These are phyloP conservation scores for Morinoia aosen DNA, from an alignment of 2,888 invertebrate genomes.

Conservation along the genomic window DNA sequence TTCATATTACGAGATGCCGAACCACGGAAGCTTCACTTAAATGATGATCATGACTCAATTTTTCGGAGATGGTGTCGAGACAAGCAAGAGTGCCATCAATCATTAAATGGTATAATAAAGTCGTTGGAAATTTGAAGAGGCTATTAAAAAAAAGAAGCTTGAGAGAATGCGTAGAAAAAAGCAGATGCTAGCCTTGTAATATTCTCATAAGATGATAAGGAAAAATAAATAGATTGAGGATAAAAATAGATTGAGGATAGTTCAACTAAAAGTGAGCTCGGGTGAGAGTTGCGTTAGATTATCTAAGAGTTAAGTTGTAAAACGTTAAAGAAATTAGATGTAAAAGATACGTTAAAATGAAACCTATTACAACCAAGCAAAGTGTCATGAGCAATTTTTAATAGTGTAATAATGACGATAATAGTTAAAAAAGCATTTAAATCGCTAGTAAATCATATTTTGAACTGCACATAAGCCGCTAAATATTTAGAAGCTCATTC, in stretches of 20 bases:
- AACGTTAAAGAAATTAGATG: neutral
- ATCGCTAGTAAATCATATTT: neutral
- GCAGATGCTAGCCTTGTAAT: neutral
- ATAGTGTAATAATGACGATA: neutral
- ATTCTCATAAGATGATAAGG: neutral
- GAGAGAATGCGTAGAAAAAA: neutral
- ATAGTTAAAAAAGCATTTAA: neutral
- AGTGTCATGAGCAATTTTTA: neutral
- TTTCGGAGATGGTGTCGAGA: neutral
- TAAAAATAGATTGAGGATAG: neutral
- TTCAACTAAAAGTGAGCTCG: neutral
- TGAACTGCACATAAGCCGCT: neutral
- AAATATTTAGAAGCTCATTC: too few species aligned
- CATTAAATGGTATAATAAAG: neutral
- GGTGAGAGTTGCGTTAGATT: neutral
- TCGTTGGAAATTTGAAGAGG: neutral
- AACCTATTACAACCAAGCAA: neutral
- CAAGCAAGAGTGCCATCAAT: neutral
- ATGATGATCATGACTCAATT: slow-evolving; percentile 21
- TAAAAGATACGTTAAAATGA: neutral
- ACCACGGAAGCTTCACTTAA: slow-evolving; percentile 5
- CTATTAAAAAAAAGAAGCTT: neutral
- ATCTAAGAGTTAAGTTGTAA: neutral
- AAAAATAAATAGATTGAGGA: neutral
- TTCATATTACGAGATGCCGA: slow-evolving; percentile 27